Conservation (phyloP, 2,888 invertebrate species). For the Protodeltote pygarga region DNA sequence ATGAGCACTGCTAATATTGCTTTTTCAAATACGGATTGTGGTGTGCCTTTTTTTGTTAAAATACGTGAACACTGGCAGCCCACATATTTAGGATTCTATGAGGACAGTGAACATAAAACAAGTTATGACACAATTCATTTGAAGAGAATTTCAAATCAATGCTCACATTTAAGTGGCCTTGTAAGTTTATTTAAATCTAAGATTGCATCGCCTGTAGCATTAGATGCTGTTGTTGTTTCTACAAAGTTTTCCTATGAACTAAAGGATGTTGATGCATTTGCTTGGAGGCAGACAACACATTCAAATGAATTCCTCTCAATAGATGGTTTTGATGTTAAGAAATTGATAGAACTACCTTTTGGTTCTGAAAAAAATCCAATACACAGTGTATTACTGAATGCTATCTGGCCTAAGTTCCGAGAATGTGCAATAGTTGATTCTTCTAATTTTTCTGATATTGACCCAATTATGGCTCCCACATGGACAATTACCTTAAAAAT, state of each 20-base stretch:
- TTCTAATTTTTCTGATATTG: conserved; percentile 94
- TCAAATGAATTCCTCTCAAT: conserved; percentile 81
- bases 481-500: conserved; percentile 92
- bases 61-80: conserved; percentile 93
- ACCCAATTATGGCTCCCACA: conserved; percentile 92
- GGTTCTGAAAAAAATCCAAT: conserved; percentile 94
- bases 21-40: conserved; percentile 92
- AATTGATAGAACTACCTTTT: conserved; percentile 90
- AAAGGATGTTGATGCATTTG: conserved; percentile 87
- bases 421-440: conserved; percentile 96
- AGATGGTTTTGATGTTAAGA: conserved; percentile 82
- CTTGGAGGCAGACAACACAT: conserved; percentile 87
- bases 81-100: conserved; percentile 93
- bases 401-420: conserved; percentile 95
- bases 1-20: conserved; percentile 94
- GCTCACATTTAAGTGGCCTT: conserved; percentile 93
- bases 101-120: conserved; percentile 91
- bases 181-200: conserved; percentile 96
- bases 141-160: conserved; percentile 92
- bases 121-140: conserved; percentile 96
- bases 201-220: conserved; percentile 88
- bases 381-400: conserved; percentile 91
- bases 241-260: conserved; percentile 92
- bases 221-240: conserved; percentile 90
- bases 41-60: conserved; percentile 95